Percentiles rank a stretch among this genome's conserved stretches.
These are phyloP conservation scores for Psococerastis gibbosa DNA, from an alignment of 2,888 invertebrate species.

Conservation along the genomic window DNA sequence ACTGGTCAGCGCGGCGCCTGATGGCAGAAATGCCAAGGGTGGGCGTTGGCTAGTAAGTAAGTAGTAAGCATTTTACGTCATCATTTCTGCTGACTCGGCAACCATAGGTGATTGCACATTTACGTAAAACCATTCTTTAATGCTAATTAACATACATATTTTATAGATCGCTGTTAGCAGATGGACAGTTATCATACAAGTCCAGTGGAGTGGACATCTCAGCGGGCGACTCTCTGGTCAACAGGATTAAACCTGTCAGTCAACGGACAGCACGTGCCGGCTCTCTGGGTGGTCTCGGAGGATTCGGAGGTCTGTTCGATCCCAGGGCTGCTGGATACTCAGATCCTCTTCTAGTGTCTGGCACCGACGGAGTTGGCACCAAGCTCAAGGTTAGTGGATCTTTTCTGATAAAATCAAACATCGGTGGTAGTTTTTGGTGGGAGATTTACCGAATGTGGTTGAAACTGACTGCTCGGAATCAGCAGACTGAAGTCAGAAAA, in stretches of 20 bases:
- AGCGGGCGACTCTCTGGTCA: slow-evolving; percentile 74
- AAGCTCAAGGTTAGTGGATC: slow-evolving; percentile 94
- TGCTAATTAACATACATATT: slow-evolving; percentile 12
- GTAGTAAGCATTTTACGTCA: not conserved
- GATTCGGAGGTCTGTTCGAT: slow-evolving; percentile 89
- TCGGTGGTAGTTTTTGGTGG: too few species aligned
- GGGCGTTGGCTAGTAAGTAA: too few species aligned
- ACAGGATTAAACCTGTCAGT: slow-evolving; percentile 61
- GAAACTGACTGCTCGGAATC: too few species aligned
- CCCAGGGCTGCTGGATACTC: slow-evolving; percentile 50
- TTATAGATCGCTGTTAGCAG: slow-evolving; percentile 31
- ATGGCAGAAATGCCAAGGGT: too few species aligned
- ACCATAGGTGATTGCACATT: slow-evolving; percentile 11
- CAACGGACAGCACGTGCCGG: slow-evolving; percentile 60
- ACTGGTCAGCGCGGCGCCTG: too few species aligned
- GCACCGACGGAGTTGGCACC: slow-evolving; percentile 93
- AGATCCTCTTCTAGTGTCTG: slow-evolving; percentile 79
- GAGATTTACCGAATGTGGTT: too few species aligned
- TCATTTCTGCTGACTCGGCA: slow-evolving; percentile 9
- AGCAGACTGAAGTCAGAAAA: too few species aligned
- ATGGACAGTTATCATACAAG: slow-evolving; percentile 63
- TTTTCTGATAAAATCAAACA: too few species aligned
- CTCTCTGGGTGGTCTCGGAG: slow-evolving; percentile 66
- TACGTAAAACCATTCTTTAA: slow-evolving; percentile 9
- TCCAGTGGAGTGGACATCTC: slow-evolving; percentile 84